Conservation (phyloP, 2,888 invertebrate genomes). For the Anorthoa munda region DNA sequence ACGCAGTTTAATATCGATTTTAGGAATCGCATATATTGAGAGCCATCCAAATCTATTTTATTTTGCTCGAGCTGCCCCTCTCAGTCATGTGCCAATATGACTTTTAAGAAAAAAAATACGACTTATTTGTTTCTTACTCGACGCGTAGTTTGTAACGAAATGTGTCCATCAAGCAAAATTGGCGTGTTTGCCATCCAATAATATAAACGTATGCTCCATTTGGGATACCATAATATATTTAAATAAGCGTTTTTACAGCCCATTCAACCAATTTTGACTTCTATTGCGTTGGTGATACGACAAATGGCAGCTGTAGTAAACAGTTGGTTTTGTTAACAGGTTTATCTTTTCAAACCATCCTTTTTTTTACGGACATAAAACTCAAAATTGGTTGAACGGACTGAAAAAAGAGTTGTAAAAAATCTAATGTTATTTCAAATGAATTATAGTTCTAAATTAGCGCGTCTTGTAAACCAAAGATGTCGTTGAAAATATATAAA, state of each 20-base stretch:
- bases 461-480: background rate
- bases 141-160: background rate
- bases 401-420: no score
- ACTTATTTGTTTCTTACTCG: background rate
- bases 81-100: constrained; percentile 58
- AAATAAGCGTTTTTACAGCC: no score
- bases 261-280: no score
- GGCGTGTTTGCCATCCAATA: background rate
- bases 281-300: no score
- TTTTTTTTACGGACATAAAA: no score
- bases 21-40: background rate
- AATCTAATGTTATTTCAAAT: no score
- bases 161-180: background rate
- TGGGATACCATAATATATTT: no score
- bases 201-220: background rate
- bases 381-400: no score
- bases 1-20: background rate
- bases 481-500: constrained; percentile 19
- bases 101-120: constrained; percentile 28
- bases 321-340: no score
- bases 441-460: background rate
- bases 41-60: background rate
- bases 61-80: constrained; percentile 6
- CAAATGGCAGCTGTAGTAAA: no score
- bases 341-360: no score